Percentiles rank a stretch among this genome's conserved stretches.
phyloP scores from a whole-genome alignment of 2,888 invertebrate species.

The Cephus sareptanus region DNA sequence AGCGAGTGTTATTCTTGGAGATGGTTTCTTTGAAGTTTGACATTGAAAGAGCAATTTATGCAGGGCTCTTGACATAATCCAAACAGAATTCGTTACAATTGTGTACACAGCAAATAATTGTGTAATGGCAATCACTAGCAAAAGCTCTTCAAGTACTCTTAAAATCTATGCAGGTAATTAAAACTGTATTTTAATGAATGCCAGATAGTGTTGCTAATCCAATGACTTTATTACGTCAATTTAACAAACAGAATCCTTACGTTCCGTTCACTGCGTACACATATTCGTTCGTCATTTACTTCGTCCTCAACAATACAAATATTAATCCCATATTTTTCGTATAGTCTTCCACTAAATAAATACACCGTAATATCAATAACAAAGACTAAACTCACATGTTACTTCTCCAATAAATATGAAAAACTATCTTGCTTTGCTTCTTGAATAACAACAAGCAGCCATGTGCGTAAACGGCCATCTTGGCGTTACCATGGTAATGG shows the following conservation, averaged over 20 bases:
- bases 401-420: background rate
- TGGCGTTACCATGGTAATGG: background rate
- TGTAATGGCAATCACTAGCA: background rate
- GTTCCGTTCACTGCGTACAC: no score
- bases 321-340: background rate
- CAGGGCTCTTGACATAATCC: background rate
- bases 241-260: no score
- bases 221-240: background rate
- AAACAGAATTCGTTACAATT: background rate
- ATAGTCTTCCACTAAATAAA: background rate
- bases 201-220: background rate
- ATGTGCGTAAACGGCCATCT: background rate
- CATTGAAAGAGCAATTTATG: conserved; percentile 12
- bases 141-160: background rate
- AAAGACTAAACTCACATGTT: background rate
- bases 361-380: background rate
- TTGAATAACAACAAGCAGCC: background rate
- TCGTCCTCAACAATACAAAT: background rate
- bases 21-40: conserved; percentile 14
- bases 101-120: background rate
- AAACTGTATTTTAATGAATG: background rate
- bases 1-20: conserved; percentile 19
- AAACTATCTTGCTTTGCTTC: background rate
- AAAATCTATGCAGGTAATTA: background rate
- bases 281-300: background rate